Evolutionary conservation across 2,888 invertebrate genomes (phyloP), one percentile per base, ranked within the genome.

Genomic region (Lasius fuliginosus): DNA sequence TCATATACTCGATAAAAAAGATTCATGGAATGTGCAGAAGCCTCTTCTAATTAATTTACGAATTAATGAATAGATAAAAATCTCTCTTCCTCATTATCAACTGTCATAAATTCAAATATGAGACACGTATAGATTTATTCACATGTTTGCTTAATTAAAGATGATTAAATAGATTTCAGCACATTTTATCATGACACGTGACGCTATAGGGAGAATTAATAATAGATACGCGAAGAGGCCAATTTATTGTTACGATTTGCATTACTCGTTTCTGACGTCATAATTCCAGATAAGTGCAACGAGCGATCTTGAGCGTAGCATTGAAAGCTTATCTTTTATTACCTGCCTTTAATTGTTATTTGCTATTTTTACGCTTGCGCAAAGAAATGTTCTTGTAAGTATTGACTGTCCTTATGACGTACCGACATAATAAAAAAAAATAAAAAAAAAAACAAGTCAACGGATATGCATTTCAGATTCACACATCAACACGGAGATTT

Each of bases 341-440:
- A 56, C 2, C 30, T 65, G 33, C 5, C 23, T 62, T 62, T 75
- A 33, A 75, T 62, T 42, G 15, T 11, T 23, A 53, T n/a, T 53
- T n/a, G 49, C 2, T n/a, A 53, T 42, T 74, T 12, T 30, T 73
- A 27, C 6, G 40, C 15, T 65, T 40, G 27, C 23, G 15, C 0
- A 65, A 75, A 68, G n/a, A 83, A 74, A 83, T 77, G 2, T 6
- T 27, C 60, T 9, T 23, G 1, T 33, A 74, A 42, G 18, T 67
- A 53, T 53, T 8, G n/a, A 53, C n/a, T 53, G 8, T 53, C n/a
- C 49, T 53, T 8, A 49, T 5, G 18, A 49, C 46, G 5, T 23
- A 23, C 23, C 3, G n/a, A 53, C 8, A n/a, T 18, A 5, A 46
- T 46, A 5, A 36, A 36, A 36, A 33, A 33, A 36, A 36, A 0